phyloP scores from a whole-genome alignment of 2,113 vertebrate species.

The Osmerus eperlanus region DNA sequence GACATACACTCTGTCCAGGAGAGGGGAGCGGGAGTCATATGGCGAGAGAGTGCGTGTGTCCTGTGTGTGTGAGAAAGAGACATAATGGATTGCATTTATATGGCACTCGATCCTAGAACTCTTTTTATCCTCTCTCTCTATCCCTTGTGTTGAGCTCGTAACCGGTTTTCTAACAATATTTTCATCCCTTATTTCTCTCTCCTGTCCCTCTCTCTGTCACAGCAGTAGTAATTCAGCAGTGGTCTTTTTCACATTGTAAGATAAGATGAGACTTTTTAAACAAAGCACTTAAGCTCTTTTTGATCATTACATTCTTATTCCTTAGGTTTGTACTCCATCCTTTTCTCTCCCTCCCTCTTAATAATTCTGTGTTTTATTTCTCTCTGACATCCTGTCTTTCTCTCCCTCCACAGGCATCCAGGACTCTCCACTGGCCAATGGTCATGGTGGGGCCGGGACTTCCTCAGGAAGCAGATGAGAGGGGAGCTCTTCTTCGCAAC shows the following conservation, averaged over 20 bases:
- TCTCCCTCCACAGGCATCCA: conserved; percentile 78
- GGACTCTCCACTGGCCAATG: conserved; percentile 94
- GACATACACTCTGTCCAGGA: conserved; percentile 40
- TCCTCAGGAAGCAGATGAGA: conserved; percentile 98
- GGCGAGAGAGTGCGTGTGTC: conserved; percentile 42
- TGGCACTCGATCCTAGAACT: background rate
- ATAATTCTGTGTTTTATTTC: background rate
- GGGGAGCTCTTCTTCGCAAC: conserved; percentile 96
- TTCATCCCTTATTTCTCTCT: conserved; percentile 12
- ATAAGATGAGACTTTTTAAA: too few species aligned
- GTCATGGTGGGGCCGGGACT: conserved; percentile 94
- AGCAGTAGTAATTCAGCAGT: background rate
- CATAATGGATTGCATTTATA: background rate
- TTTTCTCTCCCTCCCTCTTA: background rate
- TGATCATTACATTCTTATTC: background rate
- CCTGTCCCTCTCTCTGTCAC: background rate
- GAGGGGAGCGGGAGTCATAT: conserved; percentile 19
- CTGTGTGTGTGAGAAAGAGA: conserved; percentile 26
- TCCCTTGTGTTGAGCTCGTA: background rate
- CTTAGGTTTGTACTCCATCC: conserved; percentile 11
- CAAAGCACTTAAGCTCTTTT: too few species aligned
- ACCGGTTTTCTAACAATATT: background rate
- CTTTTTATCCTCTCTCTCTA: background rate
- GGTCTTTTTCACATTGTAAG: too few species aligned
- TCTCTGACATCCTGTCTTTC: background rate